phyloP scores from a whole-genome alignment of 2,888 invertebrate genomes.

The Cenopis cana region DNA sequence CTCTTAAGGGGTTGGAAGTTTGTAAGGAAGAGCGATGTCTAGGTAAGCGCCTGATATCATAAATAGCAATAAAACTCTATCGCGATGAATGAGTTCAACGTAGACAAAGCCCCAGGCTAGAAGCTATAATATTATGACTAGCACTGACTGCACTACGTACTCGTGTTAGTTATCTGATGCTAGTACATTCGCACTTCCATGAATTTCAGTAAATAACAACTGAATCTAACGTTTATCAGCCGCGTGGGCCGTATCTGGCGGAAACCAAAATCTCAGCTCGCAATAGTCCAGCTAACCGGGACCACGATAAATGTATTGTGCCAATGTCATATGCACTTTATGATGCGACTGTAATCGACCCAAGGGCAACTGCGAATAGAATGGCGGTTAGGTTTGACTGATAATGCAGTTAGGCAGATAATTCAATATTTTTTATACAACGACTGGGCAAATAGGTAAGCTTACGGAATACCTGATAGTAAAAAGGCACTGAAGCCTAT shows the following conservation, averaged over 20 bases:
- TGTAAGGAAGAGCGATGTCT: too few species aligned
- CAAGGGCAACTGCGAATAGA: conserved; percentile 39
- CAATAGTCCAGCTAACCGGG: conserved; percentile 19
- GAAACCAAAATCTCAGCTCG: conserved; percentile 45
- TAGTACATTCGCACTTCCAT: background rate
- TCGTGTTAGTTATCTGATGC: background rate
- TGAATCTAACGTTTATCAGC: conserved; percentile 25
- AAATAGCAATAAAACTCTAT: too few species aligned
- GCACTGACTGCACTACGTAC: background rate
- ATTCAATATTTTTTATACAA: too few species aligned
- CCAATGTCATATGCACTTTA: conserved; percentile 55
- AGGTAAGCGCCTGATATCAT: too few species aligned
- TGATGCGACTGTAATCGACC: conserved; percentile 33
- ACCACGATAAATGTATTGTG: conserved; percentile 48
- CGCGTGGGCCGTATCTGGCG: conserved; percentile 46
- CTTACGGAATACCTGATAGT: too few species aligned
- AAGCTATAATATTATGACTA: too few species aligned
- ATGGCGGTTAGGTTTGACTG: conserved; percentile 6
- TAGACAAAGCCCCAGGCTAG: too few species aligned
- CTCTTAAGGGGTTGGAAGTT: too few species aligned
- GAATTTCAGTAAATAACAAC: conserved; percentile 11
- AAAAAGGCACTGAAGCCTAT: too few species aligned
- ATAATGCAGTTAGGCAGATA: background rate
- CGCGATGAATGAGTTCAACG: too few species aligned
- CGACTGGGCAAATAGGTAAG: too few species aligned